Evolutionary conservation across 2,797 vertebrate species (phyloP).

Genomic region (Melanotaenia maccullochi): DNA sequence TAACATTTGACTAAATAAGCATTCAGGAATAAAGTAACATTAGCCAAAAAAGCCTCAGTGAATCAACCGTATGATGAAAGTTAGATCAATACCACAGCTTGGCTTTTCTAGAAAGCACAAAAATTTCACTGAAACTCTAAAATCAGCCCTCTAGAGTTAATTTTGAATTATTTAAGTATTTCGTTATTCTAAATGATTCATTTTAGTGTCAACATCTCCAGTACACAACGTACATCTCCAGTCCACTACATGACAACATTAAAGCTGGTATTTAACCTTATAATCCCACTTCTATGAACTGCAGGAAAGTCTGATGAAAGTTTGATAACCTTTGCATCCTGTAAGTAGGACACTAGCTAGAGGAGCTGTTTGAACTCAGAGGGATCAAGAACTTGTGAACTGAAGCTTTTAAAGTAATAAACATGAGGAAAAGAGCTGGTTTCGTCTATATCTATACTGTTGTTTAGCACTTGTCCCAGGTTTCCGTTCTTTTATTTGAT

Average conservation of each 20-base stretch:
- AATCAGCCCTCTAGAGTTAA: constrained; percentile 26
- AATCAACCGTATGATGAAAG: neutral
- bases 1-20: constrained; percentile 13
- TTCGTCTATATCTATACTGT: no score
- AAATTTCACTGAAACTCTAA: constrained; percentile 54
- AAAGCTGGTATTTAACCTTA: constrained; percentile 32
- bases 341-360: neutral
- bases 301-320: constrained; percentile 11
- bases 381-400: neutral
- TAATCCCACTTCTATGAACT: neutral
- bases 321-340: constrained; percentile 18
- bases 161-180: constrained; percentile 61
- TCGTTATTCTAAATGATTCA: constrained; percentile 60
- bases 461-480: no score
- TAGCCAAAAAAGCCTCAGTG: constrained; percentile 4
- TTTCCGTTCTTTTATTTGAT: no score
- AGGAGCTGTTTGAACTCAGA: neutral
- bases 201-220: constrained; percentile 55
- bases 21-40: neutral
- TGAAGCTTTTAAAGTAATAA: neutral
- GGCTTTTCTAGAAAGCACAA: constrained; percentile 26
- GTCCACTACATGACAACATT: constrained; percentile 35
- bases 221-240: constrained; percentile 17
- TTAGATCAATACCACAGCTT: constrained; percentile 30
- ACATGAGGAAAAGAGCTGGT: neutral